Evolutionary conservation across 2,113 vertebrate genomes (phyloP).

Genomic region (Nanorana parkeri): DNA sequence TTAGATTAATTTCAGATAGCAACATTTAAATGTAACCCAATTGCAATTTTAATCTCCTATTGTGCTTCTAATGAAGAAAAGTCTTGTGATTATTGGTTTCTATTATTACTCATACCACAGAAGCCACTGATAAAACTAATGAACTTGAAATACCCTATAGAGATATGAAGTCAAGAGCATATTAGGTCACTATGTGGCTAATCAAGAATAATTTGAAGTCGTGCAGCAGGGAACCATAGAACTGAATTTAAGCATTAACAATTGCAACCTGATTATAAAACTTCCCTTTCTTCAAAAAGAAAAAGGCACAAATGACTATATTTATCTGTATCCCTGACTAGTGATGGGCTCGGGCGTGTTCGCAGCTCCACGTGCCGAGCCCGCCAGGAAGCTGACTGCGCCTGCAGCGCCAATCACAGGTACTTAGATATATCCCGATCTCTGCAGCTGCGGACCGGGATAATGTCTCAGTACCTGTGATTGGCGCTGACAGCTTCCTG

Average conservation of each 20-base stretch:
- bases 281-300: no score
- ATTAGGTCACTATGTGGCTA: constrained; percentile 18
- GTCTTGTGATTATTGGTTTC: background rate
- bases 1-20: constrained; percentile 1
- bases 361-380: no score
- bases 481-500: no score
- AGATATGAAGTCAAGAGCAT: constrained; percentile 9
- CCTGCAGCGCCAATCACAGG: no score
- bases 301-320: no score
- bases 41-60: constrained; percentile 15
- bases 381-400: no score
- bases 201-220: constrained; percentile 32
- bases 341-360: no score
- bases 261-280: background rate
- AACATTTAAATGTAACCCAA: constrained; percentile 12
- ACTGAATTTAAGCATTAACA: background rate
- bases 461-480: no score
- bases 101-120: constrained; percentile 1
- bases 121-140: constrained; percentile 9
- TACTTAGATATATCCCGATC: no score
- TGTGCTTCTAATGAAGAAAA: constrained; percentile 34
- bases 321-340: no score
- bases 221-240: background rate
- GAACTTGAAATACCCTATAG: constrained; percentile 19
- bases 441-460: no score